Conservation (phyloP, 1,140 invertebrate genomes). For the Solenopsis invicta region DNA sequence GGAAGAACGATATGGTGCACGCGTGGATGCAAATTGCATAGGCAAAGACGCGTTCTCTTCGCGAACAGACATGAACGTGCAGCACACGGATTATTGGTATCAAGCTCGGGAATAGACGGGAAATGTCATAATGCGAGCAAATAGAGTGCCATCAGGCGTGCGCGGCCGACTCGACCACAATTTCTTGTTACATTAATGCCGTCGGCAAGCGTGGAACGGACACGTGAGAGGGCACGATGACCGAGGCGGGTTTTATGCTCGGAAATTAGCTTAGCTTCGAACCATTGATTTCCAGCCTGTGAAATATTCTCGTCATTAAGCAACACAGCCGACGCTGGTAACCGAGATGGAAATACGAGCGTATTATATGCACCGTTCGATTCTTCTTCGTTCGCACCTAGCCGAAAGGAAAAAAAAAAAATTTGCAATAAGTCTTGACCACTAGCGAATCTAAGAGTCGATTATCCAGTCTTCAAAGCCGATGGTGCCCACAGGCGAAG, state of each 20-base stretch:
- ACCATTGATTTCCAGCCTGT: constrained; percentile 59
- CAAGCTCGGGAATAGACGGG: constrained; percentile 65
- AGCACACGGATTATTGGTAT: constrained; percentile 71
- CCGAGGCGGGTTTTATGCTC: constrained; percentile 55
- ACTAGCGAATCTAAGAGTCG: constrained; percentile 25
- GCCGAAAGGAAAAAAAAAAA: neutral
- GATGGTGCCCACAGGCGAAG: constrained; percentile 30
- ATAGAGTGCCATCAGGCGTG: constrained; percentile 65
- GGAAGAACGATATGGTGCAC: constrained; percentile 44
- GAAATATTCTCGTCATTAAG: constrained; percentile 63
- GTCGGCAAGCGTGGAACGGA: constrained; percentile 42
- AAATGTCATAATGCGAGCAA: constrained; percentile 72
- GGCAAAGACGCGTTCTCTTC: constrained; percentile 58
- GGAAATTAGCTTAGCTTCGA: constrained; percentile 66
- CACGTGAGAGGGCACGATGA: constrained; percentile 46
- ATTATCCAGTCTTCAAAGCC: constrained; percentile 44
- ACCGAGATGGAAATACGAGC: constrained; percentile 42
- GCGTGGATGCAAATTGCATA: constrained; percentile 70
- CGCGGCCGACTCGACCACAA: constrained; percentile 41
- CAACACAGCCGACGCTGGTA: constrained; percentile 44
- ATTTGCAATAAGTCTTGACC: constrained; percentile 36
- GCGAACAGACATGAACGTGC: constrained; percentile 50
- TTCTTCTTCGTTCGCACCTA: constrained; percentile 55
- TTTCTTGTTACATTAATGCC: constrained; percentile 70
- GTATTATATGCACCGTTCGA: constrained; percentile 44